Conservation (phyloP, 1,140 invertebrate species). For the Batillaria attramentaria region DNA sequence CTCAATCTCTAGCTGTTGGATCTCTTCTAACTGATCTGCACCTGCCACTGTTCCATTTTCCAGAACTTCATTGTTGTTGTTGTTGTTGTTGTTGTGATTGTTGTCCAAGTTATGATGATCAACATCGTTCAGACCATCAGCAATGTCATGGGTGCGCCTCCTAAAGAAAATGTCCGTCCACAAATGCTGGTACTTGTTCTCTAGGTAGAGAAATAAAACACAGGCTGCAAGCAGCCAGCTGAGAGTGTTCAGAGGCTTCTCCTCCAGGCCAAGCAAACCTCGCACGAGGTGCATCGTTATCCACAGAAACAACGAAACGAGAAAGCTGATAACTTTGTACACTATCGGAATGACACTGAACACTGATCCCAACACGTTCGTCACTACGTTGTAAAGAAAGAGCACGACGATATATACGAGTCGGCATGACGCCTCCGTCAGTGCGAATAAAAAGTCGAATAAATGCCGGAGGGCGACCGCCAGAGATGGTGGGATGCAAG, state of each 20-base stretch:
- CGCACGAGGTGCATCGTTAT: slow-evolving; percentile 20
- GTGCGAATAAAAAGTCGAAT: slow-evolving; percentile 30
- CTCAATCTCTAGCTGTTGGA: slow-evolving; percentile 27
- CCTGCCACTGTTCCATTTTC: neutral
- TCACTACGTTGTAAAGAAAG: slow-evolving; percentile 24
- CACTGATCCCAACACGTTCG: neutral
- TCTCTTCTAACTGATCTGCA: slow-evolving; percentile 5
- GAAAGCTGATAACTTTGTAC: neutral
- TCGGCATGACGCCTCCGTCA: slow-evolving; percentile 3
- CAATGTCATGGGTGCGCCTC: neutral
- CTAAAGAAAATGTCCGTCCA: neutral
- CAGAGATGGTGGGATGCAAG: slow-evolving; percentile 17
- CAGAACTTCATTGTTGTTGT: neutral
- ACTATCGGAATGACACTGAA: neutral
- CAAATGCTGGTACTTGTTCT: slow-evolving; percentile 18
- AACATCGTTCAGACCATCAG: neutral
- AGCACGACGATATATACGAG: slow-evolving; percentile 24
- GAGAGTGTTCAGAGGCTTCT: slow-evolving; percentile 18
- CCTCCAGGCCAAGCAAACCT: slow-evolving; percentile 33
- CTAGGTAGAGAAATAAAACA: slow-evolving; percentile 31
- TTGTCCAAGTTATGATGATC: neutral
- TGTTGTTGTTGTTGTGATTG: neutral
- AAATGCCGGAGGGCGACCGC: slow-evolving; percentile 10
- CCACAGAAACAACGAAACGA: slow-evolving; percentile 32
- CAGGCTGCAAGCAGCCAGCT: slow-evolving; percentile 32